Conservation (phyloP, 2,113 vertebrate species). For the Lethenteron reissneri region DNA sequence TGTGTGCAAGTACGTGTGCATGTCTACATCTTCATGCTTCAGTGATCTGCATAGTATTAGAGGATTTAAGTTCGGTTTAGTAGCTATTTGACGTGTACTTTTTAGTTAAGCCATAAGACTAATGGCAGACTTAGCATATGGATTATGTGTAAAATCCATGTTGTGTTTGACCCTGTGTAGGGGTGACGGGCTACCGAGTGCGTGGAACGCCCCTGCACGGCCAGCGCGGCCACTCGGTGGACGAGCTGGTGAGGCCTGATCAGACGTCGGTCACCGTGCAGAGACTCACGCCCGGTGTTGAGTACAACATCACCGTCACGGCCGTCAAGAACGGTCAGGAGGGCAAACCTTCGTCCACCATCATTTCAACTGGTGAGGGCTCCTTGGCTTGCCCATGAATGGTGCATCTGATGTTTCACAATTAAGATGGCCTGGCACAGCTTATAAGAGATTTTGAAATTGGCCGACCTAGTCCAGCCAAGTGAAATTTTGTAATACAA, state of each 20-base stretch:
- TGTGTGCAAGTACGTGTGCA: neutral
- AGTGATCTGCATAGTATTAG: too few relatives aligned
- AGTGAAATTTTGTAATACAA: too few relatives aligned
- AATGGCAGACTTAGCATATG: too few relatives aligned
- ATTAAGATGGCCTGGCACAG: too few relatives aligned
- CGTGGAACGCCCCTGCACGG: slow-evolving; percentile 45
- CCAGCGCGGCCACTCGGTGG: slow-evolving; percentile 52
- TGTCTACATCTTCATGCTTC: neutral
- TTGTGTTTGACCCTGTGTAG: slow-evolving; percentile 19
- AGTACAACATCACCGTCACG: slow-evolving; percentile 81
- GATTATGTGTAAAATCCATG: too few relatives aligned
- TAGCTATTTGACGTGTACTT: too few relatives aligned
- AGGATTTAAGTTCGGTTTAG: too few relatives aligned
- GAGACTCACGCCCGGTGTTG: slow-evolving; percentile 60
- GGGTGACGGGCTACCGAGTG: slow-evolving; percentile 66
- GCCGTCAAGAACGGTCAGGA: slow-evolving; percentile 63
- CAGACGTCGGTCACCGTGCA: slow-evolving; percentile 65
- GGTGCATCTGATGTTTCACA: too few relatives aligned
- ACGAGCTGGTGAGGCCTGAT: slow-evolving; percentile 54
- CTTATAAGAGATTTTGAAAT: too few relatives aligned
- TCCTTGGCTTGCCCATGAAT: too few relatives aligned
- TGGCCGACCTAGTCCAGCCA: too few relatives aligned
- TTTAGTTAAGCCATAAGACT: too few relatives aligned
- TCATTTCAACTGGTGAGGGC: slow-evolving; percentile 14
- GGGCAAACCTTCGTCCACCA: slow-evolving; percentile 51